Evolutionary conservation across 2,888 invertebrate genomes (phyloP), one percentile per base, ranked within the genome.

Genomic region (Hyalella azteca): DNA sequence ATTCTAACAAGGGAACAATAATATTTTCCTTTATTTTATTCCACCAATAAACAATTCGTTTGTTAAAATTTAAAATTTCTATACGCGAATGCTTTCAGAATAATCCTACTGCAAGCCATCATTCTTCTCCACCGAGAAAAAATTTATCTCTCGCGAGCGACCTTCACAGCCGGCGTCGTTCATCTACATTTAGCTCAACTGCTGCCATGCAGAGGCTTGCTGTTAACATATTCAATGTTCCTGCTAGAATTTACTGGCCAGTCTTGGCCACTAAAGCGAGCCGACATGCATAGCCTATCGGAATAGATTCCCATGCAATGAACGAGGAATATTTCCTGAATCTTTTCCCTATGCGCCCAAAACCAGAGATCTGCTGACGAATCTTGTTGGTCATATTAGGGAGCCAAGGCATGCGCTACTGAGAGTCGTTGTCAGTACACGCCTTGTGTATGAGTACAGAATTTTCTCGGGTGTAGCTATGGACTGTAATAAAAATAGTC

Each of bases 211-310:
- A 22, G 4, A 29, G 29, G 54, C 54, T 11, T 54, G 54, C 54
- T 22, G 54, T 54, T 54, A 54, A 54, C 54, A 54, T 54, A 54
- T 54, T 54, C 54, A 54, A 54, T 54, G 54, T 29, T 54, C 54
- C 29, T 29, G 54, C 54, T 54, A 54, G 54, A 54, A 54, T 54
- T 54, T 54, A 54, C 54, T 54, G 54, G 26, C 26, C 9, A 22
- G 54, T 54, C 54, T 54, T 9, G 54, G 26, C 54, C 13, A 54
- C 54, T 54, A 54, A 54, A 54, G 54, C 54, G 29, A 19, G 19
- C 54, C 54, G 29, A 54, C 54, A 54, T 54, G 54, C 54, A 54
- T 29, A 54, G 22, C 54, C 29, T 54, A 54, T 54, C 54, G 54
- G 54, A 54, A 54, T 54, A 54, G 54, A 54, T 54, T 54, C 54